These are phyloP conservation scores for Dasypogon diadema DNA, from an alignment of 2,888 invertebrate genomes.

Conservation along the genomic window DNA sequence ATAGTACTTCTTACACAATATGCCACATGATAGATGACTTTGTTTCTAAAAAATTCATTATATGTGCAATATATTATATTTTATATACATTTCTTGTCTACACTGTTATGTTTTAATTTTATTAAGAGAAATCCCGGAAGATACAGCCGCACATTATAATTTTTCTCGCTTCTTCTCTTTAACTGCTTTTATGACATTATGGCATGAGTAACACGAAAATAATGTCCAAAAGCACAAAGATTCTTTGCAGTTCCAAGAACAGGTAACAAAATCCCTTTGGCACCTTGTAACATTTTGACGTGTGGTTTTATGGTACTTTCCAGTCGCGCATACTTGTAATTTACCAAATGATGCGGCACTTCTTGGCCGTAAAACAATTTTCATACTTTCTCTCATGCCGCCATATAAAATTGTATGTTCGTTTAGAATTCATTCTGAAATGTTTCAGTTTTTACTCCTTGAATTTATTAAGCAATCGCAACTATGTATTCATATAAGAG, in stretches of 20 bases:
- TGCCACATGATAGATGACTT: no score
- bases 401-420: neutral
- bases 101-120: no score
- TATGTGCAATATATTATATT: no score
- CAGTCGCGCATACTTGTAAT: conserved; percentile 23
- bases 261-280: conserved; percentile 33
- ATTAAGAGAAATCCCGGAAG: no score
- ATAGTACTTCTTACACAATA: no score
- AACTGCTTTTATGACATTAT: neutral
- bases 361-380: conserved; percentile 34
- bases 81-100: no score
- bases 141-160: no score
- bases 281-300: conserved; percentile 39
- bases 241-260: neutral
- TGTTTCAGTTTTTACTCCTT: no score
- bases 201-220: neutral
- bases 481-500: no score
- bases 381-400: conserved; percentile 26
- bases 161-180: no score
- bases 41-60: no score
- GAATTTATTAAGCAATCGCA: no score
- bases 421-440: neutral
- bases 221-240: conserved; percentile 2
- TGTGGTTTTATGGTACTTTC: conserved; percentile 19
- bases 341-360: conserved; percentile 43